Evolutionary conservation across 2,797 vertebrate species (phyloP), one percentile per base, ranked within the genome.

Genomic region (Microctenopoma lineatum): DNA sequence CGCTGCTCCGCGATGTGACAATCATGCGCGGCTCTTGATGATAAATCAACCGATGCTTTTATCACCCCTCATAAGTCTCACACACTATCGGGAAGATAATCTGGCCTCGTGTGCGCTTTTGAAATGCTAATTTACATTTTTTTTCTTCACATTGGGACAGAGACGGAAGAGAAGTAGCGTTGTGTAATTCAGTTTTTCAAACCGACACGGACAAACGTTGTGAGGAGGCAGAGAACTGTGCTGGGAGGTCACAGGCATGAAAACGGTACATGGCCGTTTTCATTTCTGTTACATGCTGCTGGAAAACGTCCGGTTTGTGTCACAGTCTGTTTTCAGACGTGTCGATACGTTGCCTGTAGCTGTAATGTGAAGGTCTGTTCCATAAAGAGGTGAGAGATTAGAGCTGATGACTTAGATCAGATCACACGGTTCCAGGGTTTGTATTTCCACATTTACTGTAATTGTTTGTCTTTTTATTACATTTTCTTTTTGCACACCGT

Each of bases 171-270:
- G 29, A n/a, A 39, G 41, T 14, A 5, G 27, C 26, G 13, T 14
- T 39, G 46, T 63, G 26, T 34, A 15, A 39, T 41, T 39, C 13
- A 7, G 13, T 70, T 77, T 46, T 52, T 36, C 36, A 54, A n/a
- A 21, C 27, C 9, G 26, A 11, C 12, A 7, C 11, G 39, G 25
- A 59, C 29, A 7, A 42, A 38, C 3, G 16, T 25, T n/a, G 2
- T 13, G 47, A 32, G 32, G 16, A 13, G 39, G 9, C 8, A 11
- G 7, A n/a, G 8, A 11, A 18, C 18, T 34, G 15, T 10, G 61
- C 14, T 4, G 15, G 25, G 58, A 69, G 59, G 13, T 50, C 54
- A 39, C 47, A 13, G 21, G 34, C 21, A 21, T 21, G 1, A 21
- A 21, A 21, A 21, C 21, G 21, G 21, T 2, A 21, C 21, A 21